Evolutionary conservation across 2,797 vertebrate species (phyloP), one percentile per base, ranked within the genome.

Genomic region (Pangasius djambal): DNA sequence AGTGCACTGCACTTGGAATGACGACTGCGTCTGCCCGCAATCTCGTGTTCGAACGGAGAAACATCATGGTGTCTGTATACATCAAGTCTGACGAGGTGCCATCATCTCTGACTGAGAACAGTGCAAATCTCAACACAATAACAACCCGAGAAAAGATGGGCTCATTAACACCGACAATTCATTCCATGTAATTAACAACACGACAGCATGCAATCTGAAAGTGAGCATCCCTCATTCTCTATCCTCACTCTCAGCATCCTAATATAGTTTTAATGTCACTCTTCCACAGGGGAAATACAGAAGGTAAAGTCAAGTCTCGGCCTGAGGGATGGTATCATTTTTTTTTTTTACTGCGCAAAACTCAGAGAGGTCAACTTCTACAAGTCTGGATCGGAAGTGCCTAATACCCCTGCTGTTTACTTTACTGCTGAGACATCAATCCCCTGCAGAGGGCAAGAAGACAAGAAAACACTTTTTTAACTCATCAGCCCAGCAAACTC

Each of bases 141-240:
- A 92, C 92, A 44, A 93, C 92, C 79, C 67, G 90, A 86, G 78
- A 83, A 93, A 91, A 89, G 85, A 89, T 65, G 50, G 63, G 83
- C 16, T 70, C 59, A 88, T 93, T 92, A 93, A 92, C 92, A 90
- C 88, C 52, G 84, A 89, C 87, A 83, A 94, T 94, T 94, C 94
- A 94, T 95, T 86, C 88, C 63, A 65, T 91, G 89, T 89, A 94
- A 95, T 95, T 95, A 94, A 89, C 87, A 86, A 87, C 34, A 82
- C 86, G 86, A 78, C 86, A 93, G 92, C 89, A 92, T 79, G 70
- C 78, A 88, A 87, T 92, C 90, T 89, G 91, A 48, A 79, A 67
- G 90, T 78, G 82, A 92, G 88, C 93, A 93, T 86, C 90, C 92
- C 90, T 90, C 83, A 48, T 77, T 93, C 88, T 93, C 88, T 78